Percentiles rank a stretch among this genome's conserved stretches.
Conservation (phyloP, 2,797 vertebrate genomes). For the Phoeniculus purpureus region DNA sequence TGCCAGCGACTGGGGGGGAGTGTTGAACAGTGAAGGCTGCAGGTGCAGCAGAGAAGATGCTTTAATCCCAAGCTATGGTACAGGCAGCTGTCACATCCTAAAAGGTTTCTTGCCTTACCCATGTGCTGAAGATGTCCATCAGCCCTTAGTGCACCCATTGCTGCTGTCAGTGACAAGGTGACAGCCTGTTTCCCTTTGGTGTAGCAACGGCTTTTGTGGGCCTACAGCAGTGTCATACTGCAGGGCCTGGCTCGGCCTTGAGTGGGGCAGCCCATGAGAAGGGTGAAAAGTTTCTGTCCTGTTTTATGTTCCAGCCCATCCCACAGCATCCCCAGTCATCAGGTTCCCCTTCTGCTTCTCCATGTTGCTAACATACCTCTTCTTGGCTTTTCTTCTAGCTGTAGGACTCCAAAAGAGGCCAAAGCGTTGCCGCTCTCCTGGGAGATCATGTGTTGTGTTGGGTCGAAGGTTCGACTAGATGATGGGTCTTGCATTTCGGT, state of each 20-base stretch:
- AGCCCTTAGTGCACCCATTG: rapidly evolving
- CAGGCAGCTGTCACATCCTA: neutral
- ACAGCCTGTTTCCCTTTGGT: neutral
- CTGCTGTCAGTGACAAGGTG: neutral
- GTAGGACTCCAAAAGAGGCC: neutral
- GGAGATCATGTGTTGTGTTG: neutral
- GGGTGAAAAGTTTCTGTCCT: rapidly evolving
- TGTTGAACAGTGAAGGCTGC: neutral
- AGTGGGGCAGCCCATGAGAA: neutral
- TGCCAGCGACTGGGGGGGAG: neutral
- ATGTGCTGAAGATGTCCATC: neutral
- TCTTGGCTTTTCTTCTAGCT: neutral
- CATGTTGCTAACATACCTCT: neutral
- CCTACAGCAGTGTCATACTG: rapidly evolving
- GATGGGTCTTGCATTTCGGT: no score
- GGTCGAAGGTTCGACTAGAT: no score
- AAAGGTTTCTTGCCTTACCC: neutral
- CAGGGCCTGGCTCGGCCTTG: neutral
- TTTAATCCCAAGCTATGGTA: rapidly evolving
- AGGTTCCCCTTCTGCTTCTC: neutral
- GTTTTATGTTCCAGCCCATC: neutral
- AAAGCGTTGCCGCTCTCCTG: neutral
- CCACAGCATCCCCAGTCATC: neutral
- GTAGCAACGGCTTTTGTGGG: neutral
- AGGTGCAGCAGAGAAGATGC: neutral